A percentile compares a stretch with the other conserved stretches of the same genome.
These are phyloP conservation scores for Ennomos quercinarius DNA, from an alignment of 2,888 invertebrate genomes.

Conservation along the genomic window DNA sequence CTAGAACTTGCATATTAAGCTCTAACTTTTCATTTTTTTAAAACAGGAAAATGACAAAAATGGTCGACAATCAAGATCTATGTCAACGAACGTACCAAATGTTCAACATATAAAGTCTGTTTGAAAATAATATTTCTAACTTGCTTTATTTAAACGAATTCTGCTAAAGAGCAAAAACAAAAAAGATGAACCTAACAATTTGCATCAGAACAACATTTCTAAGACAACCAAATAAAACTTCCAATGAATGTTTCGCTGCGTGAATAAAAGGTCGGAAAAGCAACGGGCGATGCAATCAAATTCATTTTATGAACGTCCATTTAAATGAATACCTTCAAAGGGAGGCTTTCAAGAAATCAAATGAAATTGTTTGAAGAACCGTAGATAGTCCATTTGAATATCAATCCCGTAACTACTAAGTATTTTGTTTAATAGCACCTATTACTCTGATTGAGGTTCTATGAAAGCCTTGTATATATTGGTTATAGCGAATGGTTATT, in stretches of 20 bases:
- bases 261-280: conserved; percentile 21
- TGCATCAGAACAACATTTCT: conserved; percentile 2
- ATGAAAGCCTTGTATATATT: too few species aligned
- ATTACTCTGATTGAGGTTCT: not conserved
- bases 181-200: not conserved
- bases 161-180: not conserved
- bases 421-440: conserved; percentile 14
- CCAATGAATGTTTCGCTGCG: conserved; percentile 7
- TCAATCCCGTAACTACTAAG: conserved; percentile 21
- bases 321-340: conserved; percentile 46
- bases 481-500: too few species aligned
- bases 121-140: too few species aligned
- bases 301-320: conserved; percentile 48
- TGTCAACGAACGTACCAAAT: too few species aligned
- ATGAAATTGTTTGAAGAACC: conserved; percentile 35
- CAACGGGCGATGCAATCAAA: conserved; percentile 43
- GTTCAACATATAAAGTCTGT: too few species aligned
- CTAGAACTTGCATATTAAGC: too few species aligned
- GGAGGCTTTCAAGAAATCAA: conserved; percentile 37
- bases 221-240: conserved; percentile 5
- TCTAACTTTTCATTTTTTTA: too few species aligned
- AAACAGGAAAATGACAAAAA: too few species aligned
- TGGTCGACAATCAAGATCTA: too few species aligned
- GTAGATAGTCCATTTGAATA: conserved; percentile 29
- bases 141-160: too few species aligned